Evolutionary conservation across 2,113 vertebrate genomes (phyloP).

Genomic region (Gracilinanus agilis): DNA sequence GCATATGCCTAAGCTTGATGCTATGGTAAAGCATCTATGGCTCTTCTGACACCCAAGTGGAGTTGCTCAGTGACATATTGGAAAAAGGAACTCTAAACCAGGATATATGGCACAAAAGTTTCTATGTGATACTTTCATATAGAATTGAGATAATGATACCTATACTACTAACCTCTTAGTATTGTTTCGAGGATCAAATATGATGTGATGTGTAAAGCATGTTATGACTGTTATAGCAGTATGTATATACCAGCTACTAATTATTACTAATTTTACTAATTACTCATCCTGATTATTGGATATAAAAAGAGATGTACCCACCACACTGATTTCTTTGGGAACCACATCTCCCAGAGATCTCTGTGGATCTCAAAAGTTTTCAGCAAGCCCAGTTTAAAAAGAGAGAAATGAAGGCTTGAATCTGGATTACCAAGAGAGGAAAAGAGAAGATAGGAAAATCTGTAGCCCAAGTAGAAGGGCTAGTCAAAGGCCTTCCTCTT

Average conservation of each 20-base stretch:
- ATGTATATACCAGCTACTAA: not conserved
- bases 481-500: not conserved
- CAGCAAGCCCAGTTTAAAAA: not conserved
- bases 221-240: not conserved
- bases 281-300: not conserved
- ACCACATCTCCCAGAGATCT: not conserved
- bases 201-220: not conserved
- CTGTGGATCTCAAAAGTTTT: not conserved
- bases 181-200: not conserved
- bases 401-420: not conserved
- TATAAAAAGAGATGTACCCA: not conserved
- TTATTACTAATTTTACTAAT: not conserved
- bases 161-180: not conserved
- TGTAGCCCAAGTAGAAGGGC: not conserved
- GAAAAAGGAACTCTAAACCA: not conserved
- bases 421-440: not conserved
- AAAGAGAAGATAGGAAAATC: not conserved
- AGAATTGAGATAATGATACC: not conserved
- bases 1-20: not conserved
- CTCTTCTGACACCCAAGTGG: not conserved
- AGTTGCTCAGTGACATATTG: not conserved
- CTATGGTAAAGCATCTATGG: not conserved
- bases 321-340: not conserved
- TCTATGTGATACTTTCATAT: not conserved
- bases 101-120: not conserved